Conservation (phyloP, 1,140 invertebrate genomes). For the Orius insidiosus region DNA sequence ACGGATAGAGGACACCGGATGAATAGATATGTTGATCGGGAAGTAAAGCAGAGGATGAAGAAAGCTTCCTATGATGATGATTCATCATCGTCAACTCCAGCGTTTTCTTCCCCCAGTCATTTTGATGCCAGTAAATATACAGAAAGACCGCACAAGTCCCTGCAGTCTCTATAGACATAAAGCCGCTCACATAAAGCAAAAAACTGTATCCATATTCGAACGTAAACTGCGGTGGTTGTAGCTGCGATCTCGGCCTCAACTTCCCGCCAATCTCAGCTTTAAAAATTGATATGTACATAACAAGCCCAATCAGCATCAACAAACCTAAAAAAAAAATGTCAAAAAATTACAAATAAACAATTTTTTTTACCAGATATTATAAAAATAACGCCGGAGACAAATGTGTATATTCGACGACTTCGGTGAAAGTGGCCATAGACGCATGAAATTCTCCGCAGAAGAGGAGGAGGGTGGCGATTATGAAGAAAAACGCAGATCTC, state of each 20-base stretch:
- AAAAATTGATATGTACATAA: conserved; percentile 83
- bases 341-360: too few relatives aligned
- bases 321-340: conserved; percentile 40
- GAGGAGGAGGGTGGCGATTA: conserved; percentile 38
- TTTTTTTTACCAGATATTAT: conserved; percentile 56
- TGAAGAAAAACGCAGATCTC: conserved; percentile 44
- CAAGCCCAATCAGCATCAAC: conserved; percentile 69
- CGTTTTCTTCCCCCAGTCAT: conserved; percentile 29
- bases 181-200: conserved; percentile 64
- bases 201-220: conserved; percentile 77
- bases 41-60: conserved; percentile 12
- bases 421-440: conserved; percentile 38
- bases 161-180: conserved; percentile 63
- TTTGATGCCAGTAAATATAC: conserved; percentile 57
- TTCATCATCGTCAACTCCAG: conserved; percentile 24
- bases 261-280: conserved; percentile 79
- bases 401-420: conserved; percentile 38
- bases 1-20: conserved; percentile 23
- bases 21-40: conserved; percentile 17
- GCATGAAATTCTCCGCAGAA: conserved; percentile 43
- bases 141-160: conserved; percentile 73
- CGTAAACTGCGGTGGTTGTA: conserved; percentile 60
- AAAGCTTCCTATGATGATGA: conserved; percentile 24
- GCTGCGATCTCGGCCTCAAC: conserved; percentile 53
- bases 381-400: conserved; percentile 46